Base-by-base conservation (phyloP, 2,888 invertebrate genomes). In the Idaea biselata region DNA sequence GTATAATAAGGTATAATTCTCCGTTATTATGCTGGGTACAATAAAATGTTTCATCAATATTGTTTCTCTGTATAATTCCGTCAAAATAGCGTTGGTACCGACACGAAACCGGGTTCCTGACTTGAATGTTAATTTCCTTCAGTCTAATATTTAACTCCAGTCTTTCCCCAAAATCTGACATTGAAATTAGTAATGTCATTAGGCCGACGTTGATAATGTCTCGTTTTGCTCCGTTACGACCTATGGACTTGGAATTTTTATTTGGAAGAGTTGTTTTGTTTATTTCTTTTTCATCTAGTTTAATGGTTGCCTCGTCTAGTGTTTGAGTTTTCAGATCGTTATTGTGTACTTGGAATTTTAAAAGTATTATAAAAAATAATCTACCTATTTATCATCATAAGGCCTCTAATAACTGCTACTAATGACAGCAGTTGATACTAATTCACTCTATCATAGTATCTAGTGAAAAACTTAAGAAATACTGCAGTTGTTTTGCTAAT, bases 141-240 rank as follows among this genome's bases (percentile, higher is more conserved):
- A 44, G 44, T 44, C 44, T 44, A 44, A 44, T 44, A 44, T 44
- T 44, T 44, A 44, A 44, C 44, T 44, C 44, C 11, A 44, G 44
- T 44, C 44, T 8, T 44, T 44, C 44, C 44, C 44, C 11, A 44
- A 44, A 44, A 44, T 44, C 44, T 44, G 44, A 44, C 44, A 44
- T 44, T 44, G 44, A 44, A 44, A 44, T 44, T 44, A 44, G 44
- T 44, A 44, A 44, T 44, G 44, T 11, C 44, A 44, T 44, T 44
- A 44, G 44, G 11, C 14, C 44, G 44, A 44, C 44, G 44, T 44
- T 44, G 44, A 44, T 44, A 44, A 44, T 44, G 44, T 44, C 44
- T 44, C 44, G 44, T 44, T 44, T 44, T 44, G 44, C 44, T 44
- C 44, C 44, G 44, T 44, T 44, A 44, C 44, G 44, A 44, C 44